These are phyloP conservation scores for Alentia gelatinosa DNA, from an alignment of 2,888 invertebrate genomes.

Conservation along the genomic window DNA sequence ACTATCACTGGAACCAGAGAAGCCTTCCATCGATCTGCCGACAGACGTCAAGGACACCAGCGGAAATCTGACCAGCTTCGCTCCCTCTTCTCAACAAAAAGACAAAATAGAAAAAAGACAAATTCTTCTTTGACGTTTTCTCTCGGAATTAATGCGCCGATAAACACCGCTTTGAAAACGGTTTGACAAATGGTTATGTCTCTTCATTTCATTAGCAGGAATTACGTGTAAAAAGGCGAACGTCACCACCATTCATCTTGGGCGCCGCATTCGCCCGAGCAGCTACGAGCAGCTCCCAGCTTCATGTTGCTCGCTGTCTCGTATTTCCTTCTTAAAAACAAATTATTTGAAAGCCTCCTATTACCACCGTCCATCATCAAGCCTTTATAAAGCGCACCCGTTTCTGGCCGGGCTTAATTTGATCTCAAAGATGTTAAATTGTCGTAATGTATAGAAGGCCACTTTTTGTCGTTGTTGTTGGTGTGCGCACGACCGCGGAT, in stretches of 20 bases:
- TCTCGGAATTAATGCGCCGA: slow-evolving; percentile 10
- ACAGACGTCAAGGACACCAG: not conserved
- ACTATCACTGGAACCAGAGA: no score
- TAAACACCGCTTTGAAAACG: not conserved
- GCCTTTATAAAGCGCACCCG: not conserved
- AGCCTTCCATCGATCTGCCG: not conserved
- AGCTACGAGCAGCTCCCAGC: not conserved
- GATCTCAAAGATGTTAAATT: slow-evolving; percentile 42
- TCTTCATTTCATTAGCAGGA: slow-evolving; percentile 45
- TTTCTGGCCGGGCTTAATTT: not conserved
- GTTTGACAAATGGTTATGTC: slow-evolving; percentile 48
- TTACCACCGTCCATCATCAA: slow-evolving; percentile 29
- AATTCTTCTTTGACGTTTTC: slow-evolving; percentile 17
- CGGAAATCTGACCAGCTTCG: not conserved
- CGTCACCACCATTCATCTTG: not conserved
- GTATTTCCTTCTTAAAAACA: slow-evolving; percentile 37
- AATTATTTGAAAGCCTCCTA: slow-evolving; percentile 47
- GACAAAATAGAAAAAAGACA: not conserved
- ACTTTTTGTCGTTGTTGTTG: not conserved
- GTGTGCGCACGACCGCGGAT: no score
- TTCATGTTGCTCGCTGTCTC: slow-evolving; percentile 8
- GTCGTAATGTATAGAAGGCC: not conserved
- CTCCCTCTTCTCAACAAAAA: not conserved
- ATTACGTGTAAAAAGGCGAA: slow-evolving; percentile 30
- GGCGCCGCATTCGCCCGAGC: not conserved